These are phyloP conservation scores for Hyposoter didymator DNA, from an alignment of 2,888 invertebrate species.

Conservation along the genomic window DNA sequence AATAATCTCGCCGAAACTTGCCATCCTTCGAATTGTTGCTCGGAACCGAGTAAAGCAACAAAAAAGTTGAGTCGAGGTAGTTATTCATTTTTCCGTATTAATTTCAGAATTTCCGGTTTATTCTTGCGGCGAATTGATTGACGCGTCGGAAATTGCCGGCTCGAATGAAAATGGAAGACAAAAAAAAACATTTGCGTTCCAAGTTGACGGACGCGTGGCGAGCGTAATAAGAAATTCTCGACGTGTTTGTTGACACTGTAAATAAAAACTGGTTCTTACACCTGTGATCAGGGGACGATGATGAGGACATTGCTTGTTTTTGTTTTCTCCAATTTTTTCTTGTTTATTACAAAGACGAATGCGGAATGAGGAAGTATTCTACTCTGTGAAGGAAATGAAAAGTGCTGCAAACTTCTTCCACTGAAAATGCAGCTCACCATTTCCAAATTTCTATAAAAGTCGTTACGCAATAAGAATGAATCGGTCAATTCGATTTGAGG, in stretches of 20 bases:
- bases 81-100: background rate
- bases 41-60: background rate
- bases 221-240: background rate
- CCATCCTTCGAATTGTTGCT: background rate
- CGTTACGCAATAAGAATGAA: background rate
- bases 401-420: no score
- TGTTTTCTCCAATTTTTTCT: background rate
- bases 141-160: background rate
- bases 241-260: background rate
- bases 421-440: background rate
- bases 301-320: background rate
- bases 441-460: background rate
- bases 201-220: background rate
- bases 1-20: background rate
- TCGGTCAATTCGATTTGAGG: background rate
- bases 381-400: background rate
- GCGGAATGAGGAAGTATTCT: slow-evolving; percentile 1
- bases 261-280: slow-evolving; percentile 4
- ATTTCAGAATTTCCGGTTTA: background rate
- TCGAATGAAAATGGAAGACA: background rate
- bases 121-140: background rate
- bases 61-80: background rate
- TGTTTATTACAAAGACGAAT: background rate
- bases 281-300: background rate
- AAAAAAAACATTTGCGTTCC: background rate